phyloP scores from a whole-genome alignment of 2,113 vertebrate genomes.

The Deroptyus accipitrinus region DNA sequence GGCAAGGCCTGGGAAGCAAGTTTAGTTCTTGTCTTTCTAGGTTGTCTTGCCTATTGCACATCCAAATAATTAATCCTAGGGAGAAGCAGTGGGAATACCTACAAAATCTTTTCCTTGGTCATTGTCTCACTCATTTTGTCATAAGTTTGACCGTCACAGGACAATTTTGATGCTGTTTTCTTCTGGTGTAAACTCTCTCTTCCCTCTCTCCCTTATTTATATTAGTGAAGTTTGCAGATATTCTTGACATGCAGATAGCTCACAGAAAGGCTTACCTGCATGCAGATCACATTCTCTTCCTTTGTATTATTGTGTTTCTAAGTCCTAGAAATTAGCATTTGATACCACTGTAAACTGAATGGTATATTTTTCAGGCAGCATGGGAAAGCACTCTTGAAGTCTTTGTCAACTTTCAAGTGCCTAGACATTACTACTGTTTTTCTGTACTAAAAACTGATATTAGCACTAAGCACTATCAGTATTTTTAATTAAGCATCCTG shows the following conservation, averaged over 20 bases:
- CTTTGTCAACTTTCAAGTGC: slow-evolving; percentile 60
- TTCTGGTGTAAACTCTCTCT: neutral
- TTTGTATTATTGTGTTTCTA: slow-evolving; percentile 33
- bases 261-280: slow-evolving; percentile 40
- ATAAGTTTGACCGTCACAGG: neutral
- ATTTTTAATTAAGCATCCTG: slow-evolving; percentile 14
- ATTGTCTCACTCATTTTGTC: neutral
- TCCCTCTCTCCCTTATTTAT: neutral
- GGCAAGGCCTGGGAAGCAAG: neutral
- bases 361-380: slow-evolving; percentile 48
- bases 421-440: slow-evolving; percentile 43
- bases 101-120: neutral
- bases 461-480: slow-evolving; percentile 8
- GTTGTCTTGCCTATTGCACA: neutral
- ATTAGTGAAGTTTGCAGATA: slow-evolving; percentile 23
- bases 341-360: slow-evolving; percentile 36
- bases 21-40: neutral
- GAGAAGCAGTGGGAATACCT: neutral
- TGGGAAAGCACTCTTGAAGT: slow-evolving; percentile 48
- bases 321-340: slow-evolving; percentile 47
- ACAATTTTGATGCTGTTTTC: neutral
- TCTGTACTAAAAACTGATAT: neutral
- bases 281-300: slow-evolving; percentile 18
- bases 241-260: slow-evolving; percentile 32
- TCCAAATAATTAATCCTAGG: neutral